Evolutionary conservation across 2,113 vertebrate species (phyloP), one percentile per base, ranked within the genome.

Genomic region (Coptodon bakossiorum): DNA sequence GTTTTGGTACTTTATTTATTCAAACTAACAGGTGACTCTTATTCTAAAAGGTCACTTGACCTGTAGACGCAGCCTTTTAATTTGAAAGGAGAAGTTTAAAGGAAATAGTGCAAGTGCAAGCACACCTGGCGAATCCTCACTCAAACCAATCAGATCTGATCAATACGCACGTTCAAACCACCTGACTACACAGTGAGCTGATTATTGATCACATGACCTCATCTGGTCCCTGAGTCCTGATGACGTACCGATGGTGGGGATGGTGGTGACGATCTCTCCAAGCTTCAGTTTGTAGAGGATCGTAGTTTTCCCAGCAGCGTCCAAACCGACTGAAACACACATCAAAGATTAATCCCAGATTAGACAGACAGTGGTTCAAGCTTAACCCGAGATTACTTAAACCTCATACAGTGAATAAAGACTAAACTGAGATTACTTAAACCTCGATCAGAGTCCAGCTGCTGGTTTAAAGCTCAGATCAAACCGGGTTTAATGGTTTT

Each of bases 201-300:
- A 68, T 68, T 73, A 73, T 29, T 73, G 68, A 73, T 29, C 22
- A 73, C 14, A 73, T 73, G 40, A 73, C 40, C 68, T 45, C 68
- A 29, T 45, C 8, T 48, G 17, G 40, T 29, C 38, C 66, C 66
- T 6, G 14, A 3, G 68, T 78, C 48, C 31, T n/a, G 54, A 48
- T 52, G 2, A 71, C 93, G 93, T 93, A 98, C 98, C 98, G 43
- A 98, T 98, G 34, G 98, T 98, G 57, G 98, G 98, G 94, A 98
- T 98, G 84, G 98, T 98, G 92, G 98, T 98, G 91, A 98, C 98
- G n/a, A 98, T 97, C 93, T 98, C 98, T 19, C 98, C 98, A 63
- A 98, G 96, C 91, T 98, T 98, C 89, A 98, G 96, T 92, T 98
- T 98, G 96, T 98, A 98, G 27, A 98, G 96, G 91, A 98, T 98